A percentile compares a stretch with the other conserved stretches of the same genome.
Conservation (phyloP, 2,797 vertebrate genomes). For the Bryconaethiops microstoma region DNA sequence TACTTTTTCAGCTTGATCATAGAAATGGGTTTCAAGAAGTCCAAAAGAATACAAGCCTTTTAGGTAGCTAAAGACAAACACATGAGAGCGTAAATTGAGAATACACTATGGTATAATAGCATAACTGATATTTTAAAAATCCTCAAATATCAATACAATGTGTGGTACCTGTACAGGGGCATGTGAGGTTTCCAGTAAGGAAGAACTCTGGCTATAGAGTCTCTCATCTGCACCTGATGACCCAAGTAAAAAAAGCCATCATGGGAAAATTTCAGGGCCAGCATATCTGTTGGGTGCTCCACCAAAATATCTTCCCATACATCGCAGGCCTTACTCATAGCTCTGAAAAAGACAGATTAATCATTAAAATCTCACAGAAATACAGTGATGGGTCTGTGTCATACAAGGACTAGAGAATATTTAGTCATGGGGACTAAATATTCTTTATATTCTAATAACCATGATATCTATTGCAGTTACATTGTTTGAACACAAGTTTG, state of each 20-base stretch:
- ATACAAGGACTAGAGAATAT: too few species aligned
- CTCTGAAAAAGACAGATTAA: conserved; percentile 69
- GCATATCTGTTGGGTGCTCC: conserved; percentile 88
- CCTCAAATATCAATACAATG: neutral
- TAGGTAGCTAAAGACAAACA: conserved; percentile 81
- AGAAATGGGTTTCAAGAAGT: conserved; percentile 88
- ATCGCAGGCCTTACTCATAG: conserved; percentile 79
- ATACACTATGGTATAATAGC: neutral
- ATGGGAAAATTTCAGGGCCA: conserved; percentile 91
- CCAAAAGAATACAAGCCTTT: conserved; percentile 94
- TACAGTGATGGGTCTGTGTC: too few species aligned
- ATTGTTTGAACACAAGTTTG: too few species aligned
- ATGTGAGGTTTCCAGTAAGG: conserved; percentile 87
- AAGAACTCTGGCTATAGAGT: conserved; percentile 87
- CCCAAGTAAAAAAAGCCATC: conserved; percentile 91
- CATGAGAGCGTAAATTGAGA: neutral
- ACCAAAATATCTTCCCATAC: conserved; percentile 89
- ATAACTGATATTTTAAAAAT: neutral
- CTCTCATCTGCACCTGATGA: conserved; percentile 82
- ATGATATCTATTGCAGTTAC: too few species aligned
- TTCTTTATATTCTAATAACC: too few species aligned
- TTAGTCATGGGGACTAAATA: too few species aligned
- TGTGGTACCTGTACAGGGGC: conserved; percentile 84
- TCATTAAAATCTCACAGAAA: neutral
- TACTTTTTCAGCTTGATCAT: conserved; percentile 86